Evolutionary conservation across 2,888 invertebrate genomes (phyloP), one percentile per base, ranked within the genome.

Genomic region (Ornithoptera priamus): DNA sequence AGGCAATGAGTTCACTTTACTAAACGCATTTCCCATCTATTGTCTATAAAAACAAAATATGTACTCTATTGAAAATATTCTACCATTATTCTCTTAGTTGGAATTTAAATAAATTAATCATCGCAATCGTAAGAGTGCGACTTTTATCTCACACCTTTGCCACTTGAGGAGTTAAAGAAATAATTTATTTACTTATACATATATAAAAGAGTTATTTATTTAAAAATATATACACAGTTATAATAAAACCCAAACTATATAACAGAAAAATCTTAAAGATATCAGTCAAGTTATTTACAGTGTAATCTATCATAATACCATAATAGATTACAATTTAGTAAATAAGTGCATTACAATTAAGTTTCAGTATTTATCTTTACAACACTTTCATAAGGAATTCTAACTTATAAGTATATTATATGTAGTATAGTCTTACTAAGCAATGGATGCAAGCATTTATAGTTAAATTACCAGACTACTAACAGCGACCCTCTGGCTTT

Each of bases 21-120:
- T 53, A n/a, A n/a, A 53, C 6, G 53, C 57, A 58, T 58, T 58
- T 58, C n/a, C 57, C 57, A 58, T 58, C 22, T 15, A 58, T 58
- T 58, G 57, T 58, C 57, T 22, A 22, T 22, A 8, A 53, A 50
- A 18, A 53, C 15, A 46, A 15, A 46, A 53, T n/a, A 53, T 53
- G 53, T 53, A n/a, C 46, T 15, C 12, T 46, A n/a, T 53, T 53
- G n/a, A n/a, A n/a, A n/a, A 18, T 53, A 53, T 53, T 53, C 50
- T 50, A 17, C 50, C 50, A 18, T 50, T 50, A 17, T 18, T 50
- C 53, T 53, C 8, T 53, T n/a, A 6, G 53, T 53, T n/a, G 4
- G n/a, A 53, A 53, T 53, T 7, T n/a, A n/a, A 53, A 53, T 53
- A 53, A 53, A 18, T 53, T 53, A 53, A n/a, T n/a, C 18, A 7